Conservation (phyloP, 2,888 invertebrate genomes). For the Mechanitis messenoides region DNA sequence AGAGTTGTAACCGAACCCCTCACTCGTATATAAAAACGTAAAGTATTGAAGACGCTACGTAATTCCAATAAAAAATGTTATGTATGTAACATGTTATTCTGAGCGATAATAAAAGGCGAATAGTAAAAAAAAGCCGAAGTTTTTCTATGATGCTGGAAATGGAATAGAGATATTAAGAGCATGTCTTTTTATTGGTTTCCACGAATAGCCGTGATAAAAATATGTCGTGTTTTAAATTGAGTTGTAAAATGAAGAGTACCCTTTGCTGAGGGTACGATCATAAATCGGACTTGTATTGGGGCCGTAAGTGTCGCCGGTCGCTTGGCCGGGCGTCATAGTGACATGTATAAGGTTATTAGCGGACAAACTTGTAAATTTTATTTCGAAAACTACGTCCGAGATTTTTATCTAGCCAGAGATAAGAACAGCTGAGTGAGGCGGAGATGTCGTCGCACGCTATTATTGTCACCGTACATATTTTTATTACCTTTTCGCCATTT, state of each 20-base stretch:
- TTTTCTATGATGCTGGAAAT: conserved; percentile 6
- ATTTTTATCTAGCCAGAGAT: conserved; percentile 59
- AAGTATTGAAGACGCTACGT: no score
- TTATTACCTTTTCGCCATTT: conserved; percentile 58
- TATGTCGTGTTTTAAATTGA: conserved; percentile 61
- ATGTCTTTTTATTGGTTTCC: conserved; percentile 22
- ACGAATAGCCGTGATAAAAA: conserved; percentile 34
- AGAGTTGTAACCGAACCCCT: no score
- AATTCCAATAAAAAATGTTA: no score
- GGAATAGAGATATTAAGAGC: conserved; percentile 14
- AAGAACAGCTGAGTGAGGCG: conserved; percentile 39
- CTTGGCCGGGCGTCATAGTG: conserved; percentile 50
- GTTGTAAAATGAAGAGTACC: conserved; percentile 58
- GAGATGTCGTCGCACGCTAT: conserved; percentile 39
- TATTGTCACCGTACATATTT: conserved; percentile 53
- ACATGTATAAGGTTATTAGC: conserved; percentile 55
- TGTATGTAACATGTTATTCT: no score
- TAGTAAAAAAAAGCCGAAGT: no score
- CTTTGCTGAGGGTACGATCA: conserved; percentile 57
- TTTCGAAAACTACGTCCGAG: conserved; percentile 57
- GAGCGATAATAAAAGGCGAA: no score
- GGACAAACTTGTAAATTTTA: conserved; percentile 60
- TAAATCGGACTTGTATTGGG: conserved; percentile 63
- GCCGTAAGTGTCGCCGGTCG: conserved; percentile 57
- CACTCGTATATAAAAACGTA: no score